These are phyloP conservation scores for Craterocephalus amniculus DNA, from an alignment of 2,797 vertebrate genomes.

Conservation along the genomic window DNA sequence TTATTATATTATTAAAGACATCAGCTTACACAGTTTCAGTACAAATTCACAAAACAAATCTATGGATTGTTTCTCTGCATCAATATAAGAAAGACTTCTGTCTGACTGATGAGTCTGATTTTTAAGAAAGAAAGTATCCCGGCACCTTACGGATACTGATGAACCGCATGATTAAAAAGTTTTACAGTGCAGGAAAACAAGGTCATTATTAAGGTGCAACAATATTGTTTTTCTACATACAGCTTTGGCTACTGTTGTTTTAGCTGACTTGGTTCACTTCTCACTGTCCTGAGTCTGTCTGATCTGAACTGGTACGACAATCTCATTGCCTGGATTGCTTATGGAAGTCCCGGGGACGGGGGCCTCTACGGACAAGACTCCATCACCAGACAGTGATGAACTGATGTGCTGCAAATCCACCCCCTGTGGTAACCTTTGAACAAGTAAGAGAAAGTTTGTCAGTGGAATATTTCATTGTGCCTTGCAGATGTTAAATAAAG, in stretches of 20 bases:
- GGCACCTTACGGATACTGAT: not conserved
- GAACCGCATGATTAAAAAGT: constrained; percentile 5
- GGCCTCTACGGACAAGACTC: constrained; percentile 79
- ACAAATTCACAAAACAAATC: constrained; percentile 14
- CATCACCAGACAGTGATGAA: constrained; percentile 76
- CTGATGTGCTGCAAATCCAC: constrained; percentile 78
- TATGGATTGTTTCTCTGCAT: not conserved
- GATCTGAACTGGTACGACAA: constrained; percentile 80
- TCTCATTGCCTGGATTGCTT: constrained; percentile 53
- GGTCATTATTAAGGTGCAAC: constrained; percentile 11
- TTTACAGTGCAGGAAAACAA: constrained; percentile 8
- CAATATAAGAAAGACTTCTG: constrained; percentile 1
- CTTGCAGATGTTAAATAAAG: not conserved
- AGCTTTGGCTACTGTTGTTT: constrained; percentile 4
- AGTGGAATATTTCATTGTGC: not conserved
- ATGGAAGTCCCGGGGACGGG: constrained; percentile 53
- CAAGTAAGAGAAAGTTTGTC: not conserved
- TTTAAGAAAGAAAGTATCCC: constrained; percentile 2
- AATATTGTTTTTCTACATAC: not conserved
- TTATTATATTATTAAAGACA: constrained; percentile 9
- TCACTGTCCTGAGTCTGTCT: constrained; percentile 53
- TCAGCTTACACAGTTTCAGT: not conserved
- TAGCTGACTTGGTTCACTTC: constrained; percentile 43
- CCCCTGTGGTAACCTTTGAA: constrained; percentile 80
- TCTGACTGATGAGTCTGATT: constrained; percentile 4